These are phyloP conservation scores for Meloe dianella DNA, from an alignment of 2,888 invertebrate genomes.

Conservation along the genomic window DNA sequence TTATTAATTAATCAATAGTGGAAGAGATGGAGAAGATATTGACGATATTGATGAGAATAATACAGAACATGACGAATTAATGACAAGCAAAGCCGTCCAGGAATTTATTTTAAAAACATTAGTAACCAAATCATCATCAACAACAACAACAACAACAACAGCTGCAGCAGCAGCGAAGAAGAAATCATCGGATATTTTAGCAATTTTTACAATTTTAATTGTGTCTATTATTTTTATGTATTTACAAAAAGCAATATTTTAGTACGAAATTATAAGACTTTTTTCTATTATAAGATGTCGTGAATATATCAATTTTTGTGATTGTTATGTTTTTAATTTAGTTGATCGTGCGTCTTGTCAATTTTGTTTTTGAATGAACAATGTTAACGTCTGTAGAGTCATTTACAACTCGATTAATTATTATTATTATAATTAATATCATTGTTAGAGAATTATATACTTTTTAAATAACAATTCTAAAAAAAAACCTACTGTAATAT, in stretches of 20 bases:
- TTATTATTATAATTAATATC: background rate
- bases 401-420: conserved; percentile 11
- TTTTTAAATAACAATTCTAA: too few relatives aligned
- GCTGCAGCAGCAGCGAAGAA: conserved; percentile 17
- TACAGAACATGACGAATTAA: background rate
- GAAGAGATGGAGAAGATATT: conserved; percentile 23
- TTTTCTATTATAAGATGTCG: background rate
- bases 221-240: conserved; percentile 49
- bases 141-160: conserved; percentile 26
- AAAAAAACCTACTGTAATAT: conserved; percentile 4
- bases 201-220: conserved; percentile 44
- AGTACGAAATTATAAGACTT: conserved; percentile 32
- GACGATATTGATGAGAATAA: background rate
- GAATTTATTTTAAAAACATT: conserved; percentile 45
- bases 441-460: background rate
- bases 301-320: background rate
- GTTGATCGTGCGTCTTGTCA: background rate
- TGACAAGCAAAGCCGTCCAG: conserved; percentile 41
- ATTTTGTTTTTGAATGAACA: background rate
- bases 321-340: background rate
- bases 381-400: conserved; percentile 9
- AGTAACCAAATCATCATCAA: conserved; percentile 25
- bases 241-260: conserved; percentile 50
- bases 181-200: conserved; percentile 39
- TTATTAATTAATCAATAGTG: conserved; percentile 39